Conservation (phyloP, 2,797 vertebrate genomes). For the Gymnopithys bicolor region DNA sequence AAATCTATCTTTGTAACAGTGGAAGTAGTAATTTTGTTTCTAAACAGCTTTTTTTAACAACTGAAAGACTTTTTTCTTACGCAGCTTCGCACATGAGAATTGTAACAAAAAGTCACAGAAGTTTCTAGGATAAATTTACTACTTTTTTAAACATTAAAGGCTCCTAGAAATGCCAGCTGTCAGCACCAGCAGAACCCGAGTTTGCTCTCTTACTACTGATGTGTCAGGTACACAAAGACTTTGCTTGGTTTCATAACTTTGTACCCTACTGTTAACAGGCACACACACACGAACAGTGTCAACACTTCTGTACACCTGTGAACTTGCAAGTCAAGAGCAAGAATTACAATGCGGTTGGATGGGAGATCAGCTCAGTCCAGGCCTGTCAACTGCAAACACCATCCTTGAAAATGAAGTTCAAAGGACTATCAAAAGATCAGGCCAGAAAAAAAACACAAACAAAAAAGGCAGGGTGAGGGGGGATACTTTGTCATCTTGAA, state of each 20-base stretch:
- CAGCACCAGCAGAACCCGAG: neutral
- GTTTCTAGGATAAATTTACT: neutral
- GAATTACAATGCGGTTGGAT: neutral
- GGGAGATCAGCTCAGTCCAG: neutral
- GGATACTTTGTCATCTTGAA: neutral
- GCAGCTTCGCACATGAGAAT: neutral
- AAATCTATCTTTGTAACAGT: neutral
- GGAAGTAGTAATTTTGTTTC: neutral
- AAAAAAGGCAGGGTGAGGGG: no score
- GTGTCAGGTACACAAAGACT: neutral
- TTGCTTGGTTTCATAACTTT: neutral
- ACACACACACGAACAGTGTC: neutral
- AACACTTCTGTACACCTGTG: neutral
- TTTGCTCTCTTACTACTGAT: neutral
- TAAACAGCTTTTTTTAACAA: neutral
- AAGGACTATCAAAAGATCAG: neutral
- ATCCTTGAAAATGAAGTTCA: neutral
- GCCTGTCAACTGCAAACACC: neutral
- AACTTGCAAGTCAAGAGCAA: neutral
- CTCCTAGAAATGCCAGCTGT: neutral
- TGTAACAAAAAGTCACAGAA: accelerated
- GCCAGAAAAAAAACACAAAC: neutral
- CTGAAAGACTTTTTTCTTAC: neutral
- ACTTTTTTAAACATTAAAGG: neutral
- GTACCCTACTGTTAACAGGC: neutral